Percentiles rank a stretch among this genome's conserved stretches.
Evolutionary conservation across 30 jellyfish, hydroid and myxozoan species (phyloP).

Genomic region (Phacellophora camtschatica): DNA sequence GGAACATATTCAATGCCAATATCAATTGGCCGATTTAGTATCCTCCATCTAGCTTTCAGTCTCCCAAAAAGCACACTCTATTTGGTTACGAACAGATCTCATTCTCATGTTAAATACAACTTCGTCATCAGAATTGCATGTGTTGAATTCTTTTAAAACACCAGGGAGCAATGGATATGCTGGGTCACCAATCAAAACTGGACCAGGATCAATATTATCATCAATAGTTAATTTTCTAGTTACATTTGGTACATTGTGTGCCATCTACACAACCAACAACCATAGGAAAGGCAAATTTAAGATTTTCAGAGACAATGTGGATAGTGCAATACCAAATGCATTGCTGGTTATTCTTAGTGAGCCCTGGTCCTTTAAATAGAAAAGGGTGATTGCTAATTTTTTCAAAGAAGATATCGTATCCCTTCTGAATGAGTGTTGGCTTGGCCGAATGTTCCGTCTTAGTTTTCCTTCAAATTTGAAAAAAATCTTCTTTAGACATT

Average conservation of each 20-base stretch:
- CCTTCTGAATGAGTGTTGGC: not conserved
- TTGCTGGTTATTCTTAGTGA: slow-evolving; percentile 10
- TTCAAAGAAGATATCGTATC: not conserved
- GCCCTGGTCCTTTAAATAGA: not conserved
- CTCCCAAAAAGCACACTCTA: slow-evolving; percentile 75
- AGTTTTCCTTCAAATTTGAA: not conserved
- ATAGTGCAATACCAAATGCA: slow-evolving; percentile 7
- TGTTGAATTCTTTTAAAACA: slow-evolving; percentile 13
- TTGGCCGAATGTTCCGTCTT: not conserved
- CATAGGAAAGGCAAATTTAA: slow-evolving; percentile 46
- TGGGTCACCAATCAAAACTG: slow-evolving; percentile 69
- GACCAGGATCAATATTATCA: slow-evolving; percentile 44
- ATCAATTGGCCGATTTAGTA: slow-evolving; percentile 29
- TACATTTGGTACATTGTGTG: slow-evolving; percentile 55
- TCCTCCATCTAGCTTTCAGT: slow-evolving; percentile 60
- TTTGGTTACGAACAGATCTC: slow-evolving; percentile 46
- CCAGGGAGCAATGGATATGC: slow-evolving; percentile 81
- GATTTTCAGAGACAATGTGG: slow-evolving; percentile 4
- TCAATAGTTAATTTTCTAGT: slow-evolving; percentile 40
- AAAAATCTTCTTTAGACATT: not conserved
- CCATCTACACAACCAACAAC: slow-evolving; percentile 44
- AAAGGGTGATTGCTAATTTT: not conserved
- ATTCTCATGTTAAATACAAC: slow-evolving; percentile 45
- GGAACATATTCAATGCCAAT: slow-evolving; percentile 31
- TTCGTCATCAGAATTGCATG: slow-evolving; percentile 31